A percentile compares a stretch with the other conserved stretches of the same genome.
phyloP scores from a whole-genome alignment of 2,113 vertebrate species.

The Myiozetetes cayanensis region DNA sequence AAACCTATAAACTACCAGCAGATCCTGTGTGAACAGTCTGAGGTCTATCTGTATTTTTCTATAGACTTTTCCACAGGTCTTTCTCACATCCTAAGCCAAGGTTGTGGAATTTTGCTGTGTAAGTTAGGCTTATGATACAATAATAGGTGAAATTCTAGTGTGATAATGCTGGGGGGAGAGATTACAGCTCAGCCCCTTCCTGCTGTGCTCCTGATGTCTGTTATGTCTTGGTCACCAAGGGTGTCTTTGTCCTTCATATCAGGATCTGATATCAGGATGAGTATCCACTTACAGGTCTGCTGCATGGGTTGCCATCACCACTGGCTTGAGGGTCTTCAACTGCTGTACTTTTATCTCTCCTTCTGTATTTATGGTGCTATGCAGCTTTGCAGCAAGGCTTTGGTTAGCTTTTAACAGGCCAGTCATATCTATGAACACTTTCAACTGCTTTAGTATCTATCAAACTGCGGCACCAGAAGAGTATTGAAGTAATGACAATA shows the following conservation, averaged over 20 bases:
- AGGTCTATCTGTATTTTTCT: not conserved
- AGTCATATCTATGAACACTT: not conserved
- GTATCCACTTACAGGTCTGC: not conserved
- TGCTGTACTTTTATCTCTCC: not conserved
- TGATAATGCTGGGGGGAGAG: not conserved
- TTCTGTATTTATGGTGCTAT: not conserved
- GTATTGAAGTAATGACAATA: not conserved
- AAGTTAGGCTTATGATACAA: not conserved
- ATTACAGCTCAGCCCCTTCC: not conserved
- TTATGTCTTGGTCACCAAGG: not conserved
- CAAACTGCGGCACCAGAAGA: not conserved
- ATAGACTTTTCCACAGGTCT: not conserved
- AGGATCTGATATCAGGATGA: not conserved
- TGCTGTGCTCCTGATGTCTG: not conserved
- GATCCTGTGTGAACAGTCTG: not conserved
- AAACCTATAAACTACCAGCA: not conserved
- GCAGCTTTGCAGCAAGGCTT: not conserved
- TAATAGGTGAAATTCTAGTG: not conserved
- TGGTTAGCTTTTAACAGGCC: not conserved
- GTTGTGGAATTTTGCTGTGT: not conserved
- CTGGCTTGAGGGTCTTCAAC: not conserved
- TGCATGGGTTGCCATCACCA: not conserved
- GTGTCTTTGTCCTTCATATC: fast-evolving
- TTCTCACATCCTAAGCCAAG: not conserved
- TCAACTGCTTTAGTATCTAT: not conserved